Percentiles rank a stretch among this genome's conserved stretches.
These are phyloP conservation scores for Tetranychus truncatus DNA, from an alignment of 2,888 invertebrate genomes.

Conservation along the genomic window DNA sequence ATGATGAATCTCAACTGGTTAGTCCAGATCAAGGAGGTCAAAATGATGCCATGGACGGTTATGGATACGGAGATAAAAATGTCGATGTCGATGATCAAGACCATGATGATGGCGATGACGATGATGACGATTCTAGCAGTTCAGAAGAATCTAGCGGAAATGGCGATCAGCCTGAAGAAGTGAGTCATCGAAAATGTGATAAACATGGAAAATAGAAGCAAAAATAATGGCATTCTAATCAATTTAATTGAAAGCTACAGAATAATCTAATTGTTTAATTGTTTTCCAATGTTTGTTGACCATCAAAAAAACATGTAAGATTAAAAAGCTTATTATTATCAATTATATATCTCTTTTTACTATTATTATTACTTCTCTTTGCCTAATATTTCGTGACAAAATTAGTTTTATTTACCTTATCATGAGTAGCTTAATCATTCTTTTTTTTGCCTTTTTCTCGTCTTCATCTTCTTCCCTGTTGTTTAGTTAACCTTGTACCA, in stretches of 20 bases:
- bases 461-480: too few species aligned
- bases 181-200: neutral
- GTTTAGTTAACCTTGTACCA: too few species aligned
- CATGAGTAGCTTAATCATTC: neutral
- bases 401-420: neutral
- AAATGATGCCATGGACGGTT: neutral
- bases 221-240: slow-evolving; percentile 42
- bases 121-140: neutral
- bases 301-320: too few species aligned
- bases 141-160: neutral
- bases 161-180: neutral
- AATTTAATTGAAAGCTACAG: too few species aligned
- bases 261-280: too few species aligned
- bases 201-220: neutral
- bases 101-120: neutral
- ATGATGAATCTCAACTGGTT: neutral
- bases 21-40: neutral
- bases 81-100: neutral
- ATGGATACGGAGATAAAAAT: too few species aligned
- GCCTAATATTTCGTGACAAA: neutral
- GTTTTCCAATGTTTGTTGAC: too few species aligned
- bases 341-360: too few species aligned
- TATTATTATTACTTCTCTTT: too few species aligned
- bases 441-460: too few species aligned
- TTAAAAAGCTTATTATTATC: too few species aligned